These are phyloP conservation scores for Glyphotaelius pellucidus DNA, from an alignment of 2,888 invertebrate genomes.

Conservation along the genomic window DNA sequence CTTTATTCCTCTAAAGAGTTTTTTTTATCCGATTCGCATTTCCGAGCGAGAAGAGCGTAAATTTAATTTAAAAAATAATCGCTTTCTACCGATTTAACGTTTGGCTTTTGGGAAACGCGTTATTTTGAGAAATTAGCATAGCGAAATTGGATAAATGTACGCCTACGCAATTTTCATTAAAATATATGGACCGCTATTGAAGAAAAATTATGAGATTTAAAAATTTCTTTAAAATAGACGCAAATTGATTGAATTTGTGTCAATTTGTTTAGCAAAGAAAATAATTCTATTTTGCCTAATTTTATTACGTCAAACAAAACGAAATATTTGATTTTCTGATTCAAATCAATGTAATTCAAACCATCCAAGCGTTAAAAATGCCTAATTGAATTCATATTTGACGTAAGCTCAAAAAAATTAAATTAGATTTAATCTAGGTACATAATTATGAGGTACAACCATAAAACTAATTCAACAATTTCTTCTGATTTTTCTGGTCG, in stretches of 20 bases:
- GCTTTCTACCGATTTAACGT: constrained; percentile 33
- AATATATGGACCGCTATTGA: constrained; percentile 22
- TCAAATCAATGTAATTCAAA: neutral
- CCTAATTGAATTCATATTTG: neutral
- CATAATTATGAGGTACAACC: neutral
- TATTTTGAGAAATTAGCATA: constrained; percentile 10
- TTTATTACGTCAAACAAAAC: neutral
- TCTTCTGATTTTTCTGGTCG: no score
- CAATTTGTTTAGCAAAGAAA: neutral
- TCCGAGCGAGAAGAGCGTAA: neutral
- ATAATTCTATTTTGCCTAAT: neutral
- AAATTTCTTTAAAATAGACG: constrained; percentile 11
- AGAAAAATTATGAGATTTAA: neutral
- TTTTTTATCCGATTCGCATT: constrained; percentile 26
- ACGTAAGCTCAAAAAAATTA: neutral
- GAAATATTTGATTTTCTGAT: neutral
- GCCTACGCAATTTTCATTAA: constrained; percentile 21
- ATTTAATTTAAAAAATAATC: constrained; percentile 46
- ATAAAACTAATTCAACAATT: neutral
- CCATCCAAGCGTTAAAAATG: neutral
- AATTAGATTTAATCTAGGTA: neutral
- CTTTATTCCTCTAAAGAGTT: constrained; percentile 30
- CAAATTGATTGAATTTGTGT: neutral
- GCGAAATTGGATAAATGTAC: constrained; percentile 26
- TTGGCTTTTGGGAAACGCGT: constrained; percentile 19